A percentile compares a stretch with the other conserved stretches of the same genome.
phyloP scores from a whole-genome alignment of 1,140 invertebrate genomes.

The Aphelenchoides besseyi region DNA sequence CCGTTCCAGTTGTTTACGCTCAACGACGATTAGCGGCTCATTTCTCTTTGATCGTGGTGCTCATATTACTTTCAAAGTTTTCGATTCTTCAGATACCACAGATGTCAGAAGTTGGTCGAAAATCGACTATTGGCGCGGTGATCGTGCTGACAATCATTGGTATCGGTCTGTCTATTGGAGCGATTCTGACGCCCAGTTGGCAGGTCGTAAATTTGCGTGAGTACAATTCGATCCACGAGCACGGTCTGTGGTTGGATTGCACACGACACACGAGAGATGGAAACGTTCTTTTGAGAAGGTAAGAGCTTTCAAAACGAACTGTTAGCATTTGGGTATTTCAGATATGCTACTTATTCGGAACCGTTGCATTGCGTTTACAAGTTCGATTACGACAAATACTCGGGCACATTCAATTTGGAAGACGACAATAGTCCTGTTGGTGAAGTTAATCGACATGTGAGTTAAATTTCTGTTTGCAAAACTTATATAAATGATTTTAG shows the following conservation, averaged over 20 bases:
- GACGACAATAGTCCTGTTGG: slow-evolving; percentile 62
- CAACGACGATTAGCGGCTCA: too few species aligned
- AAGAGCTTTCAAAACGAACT: slow-evolving; percentile 17
- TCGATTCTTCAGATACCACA: too few species aligned
- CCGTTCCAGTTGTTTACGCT: too few species aligned
- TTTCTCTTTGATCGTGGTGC: too few species aligned
- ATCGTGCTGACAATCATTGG: slow-evolving; percentile 55
- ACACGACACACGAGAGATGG: slow-evolving; percentile 58
- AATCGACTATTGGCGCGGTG: slow-evolving; percentile 46
- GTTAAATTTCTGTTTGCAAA: not conserved
- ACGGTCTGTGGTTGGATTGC: slow-evolving; percentile 61
- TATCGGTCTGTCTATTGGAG: slow-evolving; percentile 59
- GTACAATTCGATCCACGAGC: slow-evolving; percentile 61
- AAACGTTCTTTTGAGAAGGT: slow-evolving; percentile 57
- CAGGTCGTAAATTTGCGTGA: slow-evolving; percentile 60
- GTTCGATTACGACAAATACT: slow-evolving; percentile 63
- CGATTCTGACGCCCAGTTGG: slow-evolving; percentile 59
- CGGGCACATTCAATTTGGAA: slow-evolving; percentile 61
- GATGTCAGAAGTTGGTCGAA: slow-evolving; percentile 50
- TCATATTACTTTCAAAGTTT: too few species aligned
- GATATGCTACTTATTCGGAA: slow-evolving; percentile 58
- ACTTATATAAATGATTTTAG: not conserved
- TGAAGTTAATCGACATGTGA: slow-evolving; percentile 58
- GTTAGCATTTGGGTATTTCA: slow-evolving; percentile 29
- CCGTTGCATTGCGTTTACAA: slow-evolving; percentile 63